phyloP scores from a whole-genome alignment of 2,888 invertebrate genomes.

The Onthophagus sagittarius region DNA sequence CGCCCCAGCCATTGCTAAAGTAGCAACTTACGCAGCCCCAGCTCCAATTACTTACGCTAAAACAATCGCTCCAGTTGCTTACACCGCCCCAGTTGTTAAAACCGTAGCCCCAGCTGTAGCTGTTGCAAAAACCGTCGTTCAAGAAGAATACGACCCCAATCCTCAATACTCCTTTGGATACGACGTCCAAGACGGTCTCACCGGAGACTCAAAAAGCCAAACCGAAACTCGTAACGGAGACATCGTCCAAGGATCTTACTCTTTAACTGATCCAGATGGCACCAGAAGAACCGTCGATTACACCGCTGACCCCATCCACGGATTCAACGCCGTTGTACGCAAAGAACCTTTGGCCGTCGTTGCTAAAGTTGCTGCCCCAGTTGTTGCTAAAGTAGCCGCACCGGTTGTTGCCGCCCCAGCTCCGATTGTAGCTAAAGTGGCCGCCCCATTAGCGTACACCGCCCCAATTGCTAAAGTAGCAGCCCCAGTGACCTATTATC shows the following conservation, averaged over 20 bases:
- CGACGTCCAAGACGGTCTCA: slow-evolving; percentile 54
- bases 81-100: slow-evolving; percentile 24
- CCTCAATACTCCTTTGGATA: slow-evolving; percentile 57
- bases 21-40: slow-evolving; percentile 25
- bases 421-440: slow-evolving; percentile 31
- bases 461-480: too few relatives aligned
- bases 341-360: slow-evolving; percentile 52
- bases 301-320: slow-evolving; percentile 58
- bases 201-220: slow-evolving; percentile 55
- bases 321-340: slow-evolving; percentile 63
- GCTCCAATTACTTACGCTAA: slow-evolving; percentile 24
- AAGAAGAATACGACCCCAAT: slow-evolving; percentile 51
- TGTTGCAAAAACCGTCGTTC: slow-evolving; percentile 39
- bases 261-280: slow-evolving; percentile 54
- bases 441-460: slow-evolving; percentile 27
- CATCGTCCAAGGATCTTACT: slow-evolving; percentile 54
- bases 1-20: slow-evolving; percentile 30
- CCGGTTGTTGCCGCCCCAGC: slow-evolving; percentile 28
- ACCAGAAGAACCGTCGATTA: slow-evolving; percentile 54
- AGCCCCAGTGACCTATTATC: too few relatives aligned
- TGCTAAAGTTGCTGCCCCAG: slow-evolving; percentile 44
- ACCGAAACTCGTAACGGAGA: slow-evolving; percentile 53
- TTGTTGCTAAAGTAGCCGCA: slow-evolving; percentile 24
- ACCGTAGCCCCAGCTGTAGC: slow-evolving; percentile 25
- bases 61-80: slow-evolving; percentile 36